phyloP scores from a whole-genome alignment of 2,888 invertebrate species.

The Stramonita haemastoma region DNA sequence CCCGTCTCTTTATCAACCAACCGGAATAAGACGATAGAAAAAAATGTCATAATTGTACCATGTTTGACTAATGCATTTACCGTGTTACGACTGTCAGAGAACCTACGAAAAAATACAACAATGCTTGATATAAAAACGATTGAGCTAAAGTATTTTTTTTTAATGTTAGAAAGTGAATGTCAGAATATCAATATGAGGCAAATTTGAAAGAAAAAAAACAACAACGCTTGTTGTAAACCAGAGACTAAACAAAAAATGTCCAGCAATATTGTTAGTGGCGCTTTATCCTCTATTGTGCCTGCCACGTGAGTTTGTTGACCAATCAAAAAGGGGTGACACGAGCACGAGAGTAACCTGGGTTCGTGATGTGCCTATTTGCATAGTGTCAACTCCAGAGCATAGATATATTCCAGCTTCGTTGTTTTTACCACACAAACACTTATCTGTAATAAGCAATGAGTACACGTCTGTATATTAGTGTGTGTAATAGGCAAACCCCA shows the following conservation, averaged over 20 bases:
- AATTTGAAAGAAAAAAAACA: not conserved
- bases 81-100: too few relatives aligned
- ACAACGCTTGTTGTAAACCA: too few relatives aligned
- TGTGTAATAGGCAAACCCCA: not conserved
- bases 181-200: not conserved
- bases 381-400: slow-evolving; percentile 9
- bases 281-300: not conserved
- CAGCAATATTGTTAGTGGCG: not conserved
- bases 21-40: too few relatives aligned
- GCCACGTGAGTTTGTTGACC: slow-evolving; percentile 18
- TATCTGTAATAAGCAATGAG: not conserved
- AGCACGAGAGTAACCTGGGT: not conserved
- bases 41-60: too few relatives aligned
- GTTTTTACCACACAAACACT: not conserved
- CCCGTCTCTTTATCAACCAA: too few relatives aligned
- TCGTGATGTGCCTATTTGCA: not conserved
- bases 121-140: too few relatives aligned
- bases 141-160: too few relatives aligned
- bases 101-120: too few relatives aligned
- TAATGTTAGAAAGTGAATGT: not conserved
- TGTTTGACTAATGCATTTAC: too few relatives aligned
- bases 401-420: not conserved
- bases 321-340: slow-evolving; percentile 5
- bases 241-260: not conserved
- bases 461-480: not conserved